phyloP scores from a whole-genome alignment of 2,113 vertebrate genomes.

The Stegastes partitus region DNA sequence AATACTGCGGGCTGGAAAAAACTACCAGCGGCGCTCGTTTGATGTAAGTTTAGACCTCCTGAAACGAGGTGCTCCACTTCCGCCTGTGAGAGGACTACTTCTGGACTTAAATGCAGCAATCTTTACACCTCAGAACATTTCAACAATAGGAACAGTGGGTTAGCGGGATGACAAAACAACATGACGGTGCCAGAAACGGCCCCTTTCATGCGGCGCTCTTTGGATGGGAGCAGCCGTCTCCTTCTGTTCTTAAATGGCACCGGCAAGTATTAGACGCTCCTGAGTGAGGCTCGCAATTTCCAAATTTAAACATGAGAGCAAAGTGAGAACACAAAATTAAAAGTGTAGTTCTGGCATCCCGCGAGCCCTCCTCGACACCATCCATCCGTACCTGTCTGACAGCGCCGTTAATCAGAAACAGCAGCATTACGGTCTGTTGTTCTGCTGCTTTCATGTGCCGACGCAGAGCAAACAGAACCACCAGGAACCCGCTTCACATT shows the following conservation, averaged over 20 bases:
- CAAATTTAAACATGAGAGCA: constrained; percentile 49
- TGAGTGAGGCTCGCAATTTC: constrained; percentile 26
- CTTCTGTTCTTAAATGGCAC: constrained; percentile 38
- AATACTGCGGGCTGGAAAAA: not conserved
- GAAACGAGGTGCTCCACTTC: not conserved
- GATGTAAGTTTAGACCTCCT: constrained; percentile 8
- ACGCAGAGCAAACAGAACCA: not conserved
- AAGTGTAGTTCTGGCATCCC: constrained; percentile 57
- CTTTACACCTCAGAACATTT: constrained; percentile 30
- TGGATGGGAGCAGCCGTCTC: constrained; percentile 27
- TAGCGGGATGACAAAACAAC: constrained; percentile 13
- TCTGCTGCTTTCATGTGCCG: not conserved
- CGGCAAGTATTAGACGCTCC: constrained; percentile 41
- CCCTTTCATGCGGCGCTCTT: constrained; percentile 22
- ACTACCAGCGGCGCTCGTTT: constrained; percentile 1
- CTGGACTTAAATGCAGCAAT: constrained; percentile 19
- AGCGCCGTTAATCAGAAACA: constrained; percentile 16
- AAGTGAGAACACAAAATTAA: constrained; percentile 55
- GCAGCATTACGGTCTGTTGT: not conserved
- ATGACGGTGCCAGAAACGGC: constrained; percentile 20
- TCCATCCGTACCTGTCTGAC: constrained; percentile 45
- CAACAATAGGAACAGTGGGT: constrained; percentile 1
- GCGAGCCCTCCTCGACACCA: constrained; percentile 9
- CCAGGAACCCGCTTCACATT: not conserved
- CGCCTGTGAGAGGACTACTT: not conserved